Evolutionary conservation across 1,140 invertebrate species (phyloP), one percentile per base, ranked within the genome.

Genomic region (Philaenus spumarius): DNA sequence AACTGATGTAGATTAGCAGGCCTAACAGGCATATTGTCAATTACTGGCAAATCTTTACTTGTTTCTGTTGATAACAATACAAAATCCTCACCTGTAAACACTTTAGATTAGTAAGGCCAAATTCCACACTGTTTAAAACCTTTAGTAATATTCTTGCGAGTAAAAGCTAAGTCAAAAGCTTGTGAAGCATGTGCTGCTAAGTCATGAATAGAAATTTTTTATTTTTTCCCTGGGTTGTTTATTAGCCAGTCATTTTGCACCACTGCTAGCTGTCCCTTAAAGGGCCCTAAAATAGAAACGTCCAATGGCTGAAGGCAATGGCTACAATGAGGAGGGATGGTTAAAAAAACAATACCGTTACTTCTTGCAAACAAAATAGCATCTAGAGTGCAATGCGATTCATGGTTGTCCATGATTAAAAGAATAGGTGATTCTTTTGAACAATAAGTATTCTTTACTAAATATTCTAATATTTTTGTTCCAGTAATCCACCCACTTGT

Each of bases 271-370:
- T 46, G 7, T 4, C 7, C 48, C 55, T 76, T 75, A n/a, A 74
- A 71, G 11, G 72, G 69, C 0, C 63, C 67, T 62, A 64, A 73
- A 15, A 77, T 64, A 5, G 65, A 63, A 0, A 72, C 66, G 61
- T 79, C 77, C 1, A 79, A 60, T 2, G 75, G 76, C 59, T 78
- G 76, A 15, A 78, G 45, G 55, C 72, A 71, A 57, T 74, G 73
- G 30, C 68, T 68, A 24, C 66, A 65, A 56, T 74, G 72, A 12
- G 72, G 71, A n/a, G 68, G 69, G n/a, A 77, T 62, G 15, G 72
- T 69, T 6, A 75, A 59, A 59, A 75, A 40, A 5, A 67, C 60
- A n/a, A 75, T 63, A 5, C 66, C 66, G 62, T 69, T 68, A 20
- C 67, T 65, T 58, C 63, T 63, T 2, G 67, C 67, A 23, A 62